phyloP scores from a whole-genome alignment of 2,888 invertebrate species.

The Ametastegia equiseti region DNA sequence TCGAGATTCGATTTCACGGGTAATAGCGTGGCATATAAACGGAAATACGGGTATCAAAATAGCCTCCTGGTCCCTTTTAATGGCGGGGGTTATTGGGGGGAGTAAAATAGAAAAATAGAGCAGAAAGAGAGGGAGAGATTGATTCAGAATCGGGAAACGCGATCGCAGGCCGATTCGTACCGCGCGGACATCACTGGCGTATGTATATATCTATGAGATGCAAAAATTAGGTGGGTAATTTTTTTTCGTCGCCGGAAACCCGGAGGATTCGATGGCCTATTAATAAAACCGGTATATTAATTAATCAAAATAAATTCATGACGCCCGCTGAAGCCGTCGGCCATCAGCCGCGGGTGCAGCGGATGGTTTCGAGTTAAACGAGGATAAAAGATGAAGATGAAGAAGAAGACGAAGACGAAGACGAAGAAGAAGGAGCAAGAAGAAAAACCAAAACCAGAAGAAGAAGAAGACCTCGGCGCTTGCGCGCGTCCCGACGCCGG shows the following conservation, averaged over 20 bases:
- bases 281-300: constrained; percentile 64
- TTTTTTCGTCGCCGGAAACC: constrained; percentile 14
- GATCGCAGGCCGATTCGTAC: background rate
- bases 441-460: too few relatives aligned
- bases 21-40: background rate
- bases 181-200: too few relatives aligned
- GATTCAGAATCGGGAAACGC: background rate
- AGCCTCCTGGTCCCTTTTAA: background rate
- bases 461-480: constrained; percentile 57
- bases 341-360: background rate
- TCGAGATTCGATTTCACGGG: background rate
- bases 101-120: background rate
- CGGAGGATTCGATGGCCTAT: constrained; percentile 56
- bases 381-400: constrained; percentile 48
- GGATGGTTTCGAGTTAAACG: background rate
- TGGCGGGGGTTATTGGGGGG: background rate
- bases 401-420: constrained; percentile 4
- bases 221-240: background rate
- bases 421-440: constrained; percentile 32
- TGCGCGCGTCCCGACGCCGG: constrained; percentile 62
- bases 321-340: constrained; percentile 50
- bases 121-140: background rate
- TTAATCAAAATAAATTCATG: constrained; percentile 68
- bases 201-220: background rate
- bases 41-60: background rate